These are phyloP conservation scores for Luperina testacea DNA, from an alignment of 2,888 invertebrate species.

Conservation along the genomic window DNA sequence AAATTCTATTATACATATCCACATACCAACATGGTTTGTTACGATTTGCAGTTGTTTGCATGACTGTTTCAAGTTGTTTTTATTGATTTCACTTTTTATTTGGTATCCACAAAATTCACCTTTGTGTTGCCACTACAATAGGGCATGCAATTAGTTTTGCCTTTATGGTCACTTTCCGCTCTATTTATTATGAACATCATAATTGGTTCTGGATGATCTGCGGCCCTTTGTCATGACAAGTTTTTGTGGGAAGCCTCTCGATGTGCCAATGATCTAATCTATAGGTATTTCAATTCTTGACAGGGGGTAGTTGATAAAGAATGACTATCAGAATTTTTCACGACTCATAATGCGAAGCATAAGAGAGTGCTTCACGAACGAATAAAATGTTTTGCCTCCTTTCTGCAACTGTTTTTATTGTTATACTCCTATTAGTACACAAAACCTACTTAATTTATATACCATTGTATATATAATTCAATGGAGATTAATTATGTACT, in stretches of 20 bases:
- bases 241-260: constrained; percentile 32
- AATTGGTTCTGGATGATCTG: constrained; percentile 69
- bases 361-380: too few relatives aligned
- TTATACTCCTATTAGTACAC: too few relatives aligned
- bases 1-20: constrained; percentile 11
- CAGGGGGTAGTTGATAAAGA: constrained; percentile 3
- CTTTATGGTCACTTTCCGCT: constrained; percentile 70
- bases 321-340: neutral
- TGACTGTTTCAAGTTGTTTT: neutral
- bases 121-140: constrained; percentile 47
- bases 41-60: constrained; percentile 4
- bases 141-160: constrained; percentile 61
- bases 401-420: too few relatives aligned
- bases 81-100: constrained; percentile 24
- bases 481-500: too few relatives aligned
- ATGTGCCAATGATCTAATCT: constrained; percentile 25
- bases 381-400: too few relatives aligned
- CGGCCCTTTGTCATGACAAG: constrained; percentile 56
- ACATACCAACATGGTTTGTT: constrained; percentile 19
- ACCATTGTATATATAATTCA: too few relatives aligned
- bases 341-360: too few relatives aligned
- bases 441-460: too few relatives aligned
- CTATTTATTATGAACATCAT: constrained; percentile 66
- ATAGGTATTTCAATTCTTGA: constrained; percentile 2
- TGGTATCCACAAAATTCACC: constrained; percentile 14